phyloP scores from a whole-genome alignment of 2,113 vertebrate genomes.

The Oxyura jamaicensis region DNA sequence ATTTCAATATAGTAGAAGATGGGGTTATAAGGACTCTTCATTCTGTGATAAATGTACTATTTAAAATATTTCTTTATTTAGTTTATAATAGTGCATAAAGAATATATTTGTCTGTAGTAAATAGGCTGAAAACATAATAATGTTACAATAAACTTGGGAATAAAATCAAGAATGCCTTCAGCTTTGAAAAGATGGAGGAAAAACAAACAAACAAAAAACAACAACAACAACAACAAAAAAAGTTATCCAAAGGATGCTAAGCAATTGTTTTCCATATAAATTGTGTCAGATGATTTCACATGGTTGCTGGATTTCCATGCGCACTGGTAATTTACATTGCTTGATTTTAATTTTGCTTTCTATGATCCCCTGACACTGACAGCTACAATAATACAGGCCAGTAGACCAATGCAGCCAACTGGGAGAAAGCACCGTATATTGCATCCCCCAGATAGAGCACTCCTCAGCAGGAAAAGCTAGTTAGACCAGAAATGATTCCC shows the following conservation, averaged over 20 bases:
- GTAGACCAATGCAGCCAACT: background rate
- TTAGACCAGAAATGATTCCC: background rate
- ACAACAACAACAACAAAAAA: background rate
- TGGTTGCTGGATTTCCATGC: background rate
- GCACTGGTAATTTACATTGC: background rate
- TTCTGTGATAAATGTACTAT: background rate
- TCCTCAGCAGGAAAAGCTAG: background rate
- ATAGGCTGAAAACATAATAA: background rate
- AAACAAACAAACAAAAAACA: too few species aligned
- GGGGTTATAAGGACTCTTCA: background rate
- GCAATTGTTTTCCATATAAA: background rate
- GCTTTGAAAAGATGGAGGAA: background rate
- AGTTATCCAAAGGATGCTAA: background rate
- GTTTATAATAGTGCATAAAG: background rate
- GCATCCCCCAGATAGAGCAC: background rate
- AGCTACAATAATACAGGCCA: background rate
- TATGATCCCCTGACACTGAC: too few species aligned
- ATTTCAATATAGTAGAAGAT: background rate
- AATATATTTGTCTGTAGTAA: background rate
- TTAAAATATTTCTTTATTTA: background rate
- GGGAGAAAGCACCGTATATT: accelerated
- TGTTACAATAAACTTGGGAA: background rate
- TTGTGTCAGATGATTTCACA: background rate
- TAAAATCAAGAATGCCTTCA: slow-evolving; percentile 42
- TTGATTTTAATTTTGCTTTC: background rate